Evolutionary conservation across 1,140 invertebrate species (phyloP).

Genomic region (Drosophila oshimai): DNA sequence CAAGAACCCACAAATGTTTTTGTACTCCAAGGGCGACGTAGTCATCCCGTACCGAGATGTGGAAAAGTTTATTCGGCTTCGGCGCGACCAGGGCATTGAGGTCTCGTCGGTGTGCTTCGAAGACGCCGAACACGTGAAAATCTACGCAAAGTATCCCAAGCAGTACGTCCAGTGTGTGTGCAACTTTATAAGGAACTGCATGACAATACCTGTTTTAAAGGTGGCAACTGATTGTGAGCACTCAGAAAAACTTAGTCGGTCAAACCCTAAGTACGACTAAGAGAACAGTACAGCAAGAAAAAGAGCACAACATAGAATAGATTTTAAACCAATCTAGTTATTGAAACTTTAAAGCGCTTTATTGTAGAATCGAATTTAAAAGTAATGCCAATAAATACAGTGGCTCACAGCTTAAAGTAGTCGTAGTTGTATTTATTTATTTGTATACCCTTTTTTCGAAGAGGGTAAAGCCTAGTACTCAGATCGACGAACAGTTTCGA

Average conservation of each 20-base stretch:
- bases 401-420: too few relatives aligned
- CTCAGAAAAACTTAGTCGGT: background rate
- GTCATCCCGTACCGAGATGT: conserved; percentile 86
- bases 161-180: conserved; percentile 86
- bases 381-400: too few relatives aligned
- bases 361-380: too few relatives aligned
- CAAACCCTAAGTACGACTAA: conserved; percentile 60
- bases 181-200: conserved; percentile 85
- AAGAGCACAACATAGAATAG: too few relatives aligned
- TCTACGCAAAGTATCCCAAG: conserved; percentile 85
- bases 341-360: too few relatives aligned
- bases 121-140: conserved; percentile 88
- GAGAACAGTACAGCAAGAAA: too few relatives aligned
- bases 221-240: background rate
- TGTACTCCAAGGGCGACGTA: conserved; percentile 89
- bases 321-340: too few relatives aligned
- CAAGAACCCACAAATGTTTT: conserved; percentile 88
- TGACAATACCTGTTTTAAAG: conserved; percentile 59
- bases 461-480: too few relatives aligned
- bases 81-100: conserved; percentile 85
- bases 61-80: conserved; percentile 85
- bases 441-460: too few relatives aligned
- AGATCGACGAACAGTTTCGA: too few relatives aligned
- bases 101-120: conserved; percentile 86
- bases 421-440: too few relatives aligned